These are phyloP conservation scores for Microplitis manilae DNA, from an alignment of 2,888 invertebrate species.

Conservation along the genomic window DNA sequence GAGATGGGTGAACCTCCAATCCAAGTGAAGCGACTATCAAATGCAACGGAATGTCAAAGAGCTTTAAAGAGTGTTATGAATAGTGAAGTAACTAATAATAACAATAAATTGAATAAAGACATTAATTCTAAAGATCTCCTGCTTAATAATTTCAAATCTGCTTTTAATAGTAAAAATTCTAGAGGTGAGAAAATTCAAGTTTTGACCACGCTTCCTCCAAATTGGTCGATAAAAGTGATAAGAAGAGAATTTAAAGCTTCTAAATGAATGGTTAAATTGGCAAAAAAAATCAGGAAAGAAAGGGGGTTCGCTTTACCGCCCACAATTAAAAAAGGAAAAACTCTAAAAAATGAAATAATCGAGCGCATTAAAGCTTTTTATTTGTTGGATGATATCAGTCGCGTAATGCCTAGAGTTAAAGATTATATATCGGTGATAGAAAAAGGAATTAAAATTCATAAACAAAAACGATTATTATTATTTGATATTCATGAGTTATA, in stretches of 20 bases:
- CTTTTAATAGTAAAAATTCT: background rate
- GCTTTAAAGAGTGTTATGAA: too few species aligned
- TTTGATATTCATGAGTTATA: conserved; percentile 38
- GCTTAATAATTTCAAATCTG: background rate
- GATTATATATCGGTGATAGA: conserved; percentile 16
- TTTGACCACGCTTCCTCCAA: background rate
- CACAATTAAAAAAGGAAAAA: conserved; percentile 8
- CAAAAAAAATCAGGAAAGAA: background rate
- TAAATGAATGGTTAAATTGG: background rate
- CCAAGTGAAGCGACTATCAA: background rate
- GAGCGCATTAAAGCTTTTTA: conserved; percentile 21
- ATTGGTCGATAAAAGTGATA: conserved; percentile 5
- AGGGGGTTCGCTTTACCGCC: conserved; percentile 11
- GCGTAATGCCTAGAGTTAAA: conserved; percentile 26
- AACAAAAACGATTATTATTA: conserved; percentile 39
- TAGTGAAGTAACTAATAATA: too few species aligned
- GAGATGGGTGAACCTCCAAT: background rate
- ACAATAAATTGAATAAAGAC: too few species aligned
- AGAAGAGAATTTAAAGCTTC: background rate
- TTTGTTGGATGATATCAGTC: conserved; percentile 16
- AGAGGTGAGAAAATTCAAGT: conserved; percentile 1
- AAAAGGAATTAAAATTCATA: conserved; percentile 25
- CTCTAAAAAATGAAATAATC: background rate
- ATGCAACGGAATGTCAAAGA: too few species aligned
- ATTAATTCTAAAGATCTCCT: background rate